Conservation (phyloP, 2,888 invertebrate species). For the Hydropsyche betteni region DNA sequence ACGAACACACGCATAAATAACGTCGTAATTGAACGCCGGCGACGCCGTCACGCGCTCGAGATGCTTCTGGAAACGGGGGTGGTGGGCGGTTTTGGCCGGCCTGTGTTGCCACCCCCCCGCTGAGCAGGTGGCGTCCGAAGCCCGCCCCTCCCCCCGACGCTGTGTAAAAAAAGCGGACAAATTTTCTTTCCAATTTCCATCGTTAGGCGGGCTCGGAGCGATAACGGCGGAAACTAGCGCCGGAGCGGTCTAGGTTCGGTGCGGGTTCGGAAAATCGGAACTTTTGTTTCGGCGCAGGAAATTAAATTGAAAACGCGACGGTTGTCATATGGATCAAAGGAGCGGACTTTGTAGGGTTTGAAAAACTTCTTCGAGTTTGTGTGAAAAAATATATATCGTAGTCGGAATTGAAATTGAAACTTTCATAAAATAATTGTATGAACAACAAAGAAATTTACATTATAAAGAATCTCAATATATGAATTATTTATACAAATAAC, state of each 20-base stretch:
- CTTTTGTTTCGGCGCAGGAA: too few relatives aligned
- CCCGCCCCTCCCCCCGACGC: slow-evolving; percentile 10
- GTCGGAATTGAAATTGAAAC: too few relatives aligned
- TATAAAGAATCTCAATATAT: background rate
- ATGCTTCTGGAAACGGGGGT: slow-evolving; percentile 17
- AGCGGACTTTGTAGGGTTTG: too few relatives aligned
- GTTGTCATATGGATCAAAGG: too few relatives aligned
- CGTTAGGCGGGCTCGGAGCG: background rate
- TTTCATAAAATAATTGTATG: too few relatives aligned
- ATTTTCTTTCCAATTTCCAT: slow-evolving; percentile 32
- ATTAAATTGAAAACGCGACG: too few relatives aligned
- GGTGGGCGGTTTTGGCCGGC: background rate
- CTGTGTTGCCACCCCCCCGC: slow-evolving; percentile 6
- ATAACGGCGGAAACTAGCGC: background rate
- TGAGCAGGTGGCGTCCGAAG: slow-evolving; percentile 31
- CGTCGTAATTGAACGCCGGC: slow-evolving; percentile 32
- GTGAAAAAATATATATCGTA: too few relatives aligned
- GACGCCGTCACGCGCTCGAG: slow-evolving; percentile 32
- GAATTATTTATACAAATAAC: background rate
- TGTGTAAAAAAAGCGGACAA: slow-evolving; percentile 12
- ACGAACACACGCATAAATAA: slow-evolving; percentile 36
- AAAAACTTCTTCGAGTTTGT: too few relatives aligned
- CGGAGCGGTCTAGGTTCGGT: too few relatives aligned
- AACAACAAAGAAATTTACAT: background rate
- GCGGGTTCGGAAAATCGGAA: too few relatives aligned